Conservation (phyloP, 2,797 vertebrate genomes). For the Amniataba percoides region DNA sequence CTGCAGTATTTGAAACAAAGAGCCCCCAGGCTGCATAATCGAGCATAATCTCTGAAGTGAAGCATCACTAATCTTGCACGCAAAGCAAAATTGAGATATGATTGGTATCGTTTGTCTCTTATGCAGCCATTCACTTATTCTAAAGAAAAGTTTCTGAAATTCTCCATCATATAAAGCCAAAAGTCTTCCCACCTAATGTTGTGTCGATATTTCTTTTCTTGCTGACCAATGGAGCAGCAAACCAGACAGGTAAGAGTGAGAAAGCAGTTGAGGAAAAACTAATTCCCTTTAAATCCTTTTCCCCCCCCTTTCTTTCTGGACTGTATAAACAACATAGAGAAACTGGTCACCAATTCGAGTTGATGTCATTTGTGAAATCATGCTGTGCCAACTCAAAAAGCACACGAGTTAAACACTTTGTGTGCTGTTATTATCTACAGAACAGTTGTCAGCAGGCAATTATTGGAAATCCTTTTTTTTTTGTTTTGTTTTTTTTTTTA, state of each 20-base stretch:
- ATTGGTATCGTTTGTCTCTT: slow-evolving; percentile 64
- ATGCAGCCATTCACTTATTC: slow-evolving; percentile 50
- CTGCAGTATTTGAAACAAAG: slow-evolving; percentile 72
- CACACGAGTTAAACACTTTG: slow-evolving; percentile 5
- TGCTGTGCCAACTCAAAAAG: neutral
- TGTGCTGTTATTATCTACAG: slow-evolving; percentile 2
- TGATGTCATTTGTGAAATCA: slow-evolving; percentile 16
- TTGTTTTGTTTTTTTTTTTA: neutral
- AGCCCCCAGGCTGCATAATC: slow-evolving; percentile 74
- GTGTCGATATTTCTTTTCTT: slow-evolving; percentile 86
- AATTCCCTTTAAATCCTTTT: slow-evolving; percentile 35
- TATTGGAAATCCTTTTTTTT: neutral
- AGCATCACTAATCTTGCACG: slow-evolving; percentile 68
- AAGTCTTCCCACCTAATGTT: slow-evolving; percentile 86
- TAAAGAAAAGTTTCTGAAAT: slow-evolving; percentile 62
- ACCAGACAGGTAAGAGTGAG: slow-evolving; percentile 97
- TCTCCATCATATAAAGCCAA: slow-evolving; percentile 58
- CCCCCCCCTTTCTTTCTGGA: neutral
- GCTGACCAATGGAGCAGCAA: slow-evolving; percentile 98
- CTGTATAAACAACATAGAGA: slow-evolving; percentile 22
- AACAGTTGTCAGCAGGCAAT: slow-evolving; percentile 3
- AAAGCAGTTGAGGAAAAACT: slow-evolving; percentile 36
- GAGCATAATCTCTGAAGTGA: slow-evolving; percentile 69
- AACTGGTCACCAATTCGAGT: slow-evolving; percentile 6
- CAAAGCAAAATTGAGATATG: slow-evolving; percentile 62